phyloP scores from a whole-genome alignment of 2,113 vertebrate genomes.

The Balaeniceps rex region DNA sequence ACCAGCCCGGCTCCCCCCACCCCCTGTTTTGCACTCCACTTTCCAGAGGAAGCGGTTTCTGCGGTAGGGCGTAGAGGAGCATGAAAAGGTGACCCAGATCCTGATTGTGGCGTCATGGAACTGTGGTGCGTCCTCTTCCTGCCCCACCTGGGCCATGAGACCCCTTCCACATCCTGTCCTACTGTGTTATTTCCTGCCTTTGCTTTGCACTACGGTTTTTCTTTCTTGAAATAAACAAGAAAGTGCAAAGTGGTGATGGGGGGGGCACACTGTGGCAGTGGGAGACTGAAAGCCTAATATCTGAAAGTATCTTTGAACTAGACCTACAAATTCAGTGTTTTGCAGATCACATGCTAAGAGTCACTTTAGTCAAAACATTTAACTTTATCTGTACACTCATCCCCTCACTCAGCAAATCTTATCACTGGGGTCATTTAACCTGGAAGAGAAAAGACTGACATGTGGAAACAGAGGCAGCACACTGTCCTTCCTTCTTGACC shows the following conservation, averaged over 20 bases:
- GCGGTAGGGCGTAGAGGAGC: not conserved
- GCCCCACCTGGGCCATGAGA: conserved; percentile 45
- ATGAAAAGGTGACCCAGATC: conserved; percentile 62
- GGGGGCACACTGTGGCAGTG: not conserved
- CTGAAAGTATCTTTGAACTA: not conserved
- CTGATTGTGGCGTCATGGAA: conserved; percentile 64
- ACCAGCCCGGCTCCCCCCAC: not conserved
- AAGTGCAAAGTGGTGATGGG: not conserved
- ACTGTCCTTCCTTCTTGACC: not conserved
- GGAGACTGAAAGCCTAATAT: not conserved
- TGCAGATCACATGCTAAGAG: not conserved
- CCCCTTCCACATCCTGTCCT: conserved; percentile 40
- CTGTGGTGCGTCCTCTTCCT: not conserved
- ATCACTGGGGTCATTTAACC: not conserved
- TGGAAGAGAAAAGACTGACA: not conserved
- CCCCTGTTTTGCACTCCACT: not conserved
- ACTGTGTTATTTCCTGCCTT: conserved; percentile 24
- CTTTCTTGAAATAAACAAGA: conserved; percentile 21
- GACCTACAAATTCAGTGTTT: not conserved
- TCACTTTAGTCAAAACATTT: not conserved
- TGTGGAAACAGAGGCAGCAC: not conserved
- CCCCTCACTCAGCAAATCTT: not conserved
- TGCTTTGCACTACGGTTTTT: not conserved
- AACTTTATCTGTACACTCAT: not conserved
- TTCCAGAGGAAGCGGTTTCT: conserved; percentile 77